Conservation (phyloP, 2,797 vertebrate genomes). For the Gallinago nigripennis region DNA sequence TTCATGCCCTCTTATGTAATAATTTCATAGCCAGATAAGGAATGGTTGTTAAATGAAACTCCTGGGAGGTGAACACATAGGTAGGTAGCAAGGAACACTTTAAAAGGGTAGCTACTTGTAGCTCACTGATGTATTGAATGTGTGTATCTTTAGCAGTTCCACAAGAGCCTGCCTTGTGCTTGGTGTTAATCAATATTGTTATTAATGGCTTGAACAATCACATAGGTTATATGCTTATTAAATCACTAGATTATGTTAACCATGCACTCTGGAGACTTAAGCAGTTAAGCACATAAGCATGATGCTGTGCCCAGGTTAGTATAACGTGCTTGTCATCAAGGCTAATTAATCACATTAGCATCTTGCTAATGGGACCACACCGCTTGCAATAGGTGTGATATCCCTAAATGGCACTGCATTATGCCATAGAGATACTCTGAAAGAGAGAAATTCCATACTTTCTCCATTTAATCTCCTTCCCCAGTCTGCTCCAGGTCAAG, state of each 20-base stretch:
- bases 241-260: slow-evolving; percentile 33
- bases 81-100: neutral
- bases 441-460: neutral
- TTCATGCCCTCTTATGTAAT: neutral
- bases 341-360: slow-evolving; percentile 57
- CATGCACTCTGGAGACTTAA: slow-evolving; percentile 38
- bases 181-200: neutral
- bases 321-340: slow-evolving; percentile 53
- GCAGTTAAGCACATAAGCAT: slow-evolving; percentile 39
- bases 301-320: slow-evolving; percentile 39
- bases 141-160: neutral
- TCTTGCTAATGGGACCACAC: slow-evolving; percentile 19
- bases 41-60: neutral
- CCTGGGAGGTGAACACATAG: neutral
- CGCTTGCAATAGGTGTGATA: neutral
- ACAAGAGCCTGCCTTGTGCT: neutral
- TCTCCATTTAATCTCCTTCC: slow-evolving; percentile 7
- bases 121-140: neutral
- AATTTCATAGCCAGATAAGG: neutral
- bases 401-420: neutral
- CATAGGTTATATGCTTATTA: slow-evolving; percentile 60
- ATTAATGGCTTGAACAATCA: slow-evolving; percentile 22
- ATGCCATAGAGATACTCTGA: neutral
- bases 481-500: neutral
- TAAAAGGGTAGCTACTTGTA: neutral